These are phyloP conservation scores for Pseudochirops corinnae DNA, from an alignment of 2,797 vertebrate genomes.

Conservation along the genomic window DNA sequence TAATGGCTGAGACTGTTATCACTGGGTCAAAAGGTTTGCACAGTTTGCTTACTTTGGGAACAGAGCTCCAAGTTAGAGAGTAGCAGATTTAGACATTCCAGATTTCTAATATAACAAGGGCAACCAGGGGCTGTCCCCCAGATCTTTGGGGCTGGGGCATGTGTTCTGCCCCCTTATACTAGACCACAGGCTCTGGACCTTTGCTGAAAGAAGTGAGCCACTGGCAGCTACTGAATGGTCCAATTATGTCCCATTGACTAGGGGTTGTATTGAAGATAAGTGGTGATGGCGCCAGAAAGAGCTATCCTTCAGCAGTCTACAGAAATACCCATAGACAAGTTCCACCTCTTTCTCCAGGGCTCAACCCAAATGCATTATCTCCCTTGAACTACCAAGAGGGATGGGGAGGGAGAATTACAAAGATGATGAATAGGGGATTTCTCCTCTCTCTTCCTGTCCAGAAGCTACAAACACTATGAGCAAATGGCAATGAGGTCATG, in stretches of 20 bases:
- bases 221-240: not conserved
- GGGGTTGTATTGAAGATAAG: not conserved
- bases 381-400: not conserved
- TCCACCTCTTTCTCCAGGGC: not conserved
- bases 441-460: not conserved
- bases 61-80: not conserved
- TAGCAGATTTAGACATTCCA: not conserved
- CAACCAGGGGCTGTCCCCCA: not conserved
- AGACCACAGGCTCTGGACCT: not conserved
- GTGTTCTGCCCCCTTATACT: not conserved
- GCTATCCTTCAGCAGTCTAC: not conserved
- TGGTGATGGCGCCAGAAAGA: not conserved
- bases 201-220: not conserved
- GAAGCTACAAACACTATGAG: not conserved
- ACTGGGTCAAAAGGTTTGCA: no score
- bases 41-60: not conserved
- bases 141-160: not conserved
- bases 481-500: not conserved
- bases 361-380: not conserved
- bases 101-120: not conserved
- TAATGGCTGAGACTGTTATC: not conserved
- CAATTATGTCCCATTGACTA: not conserved
- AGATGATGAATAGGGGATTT: not conserved
- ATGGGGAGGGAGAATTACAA: not conserved
- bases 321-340: not conserved